Conservation (phyloP, 2,113 vertebrate species). For the Solea senegalensis region DNA sequence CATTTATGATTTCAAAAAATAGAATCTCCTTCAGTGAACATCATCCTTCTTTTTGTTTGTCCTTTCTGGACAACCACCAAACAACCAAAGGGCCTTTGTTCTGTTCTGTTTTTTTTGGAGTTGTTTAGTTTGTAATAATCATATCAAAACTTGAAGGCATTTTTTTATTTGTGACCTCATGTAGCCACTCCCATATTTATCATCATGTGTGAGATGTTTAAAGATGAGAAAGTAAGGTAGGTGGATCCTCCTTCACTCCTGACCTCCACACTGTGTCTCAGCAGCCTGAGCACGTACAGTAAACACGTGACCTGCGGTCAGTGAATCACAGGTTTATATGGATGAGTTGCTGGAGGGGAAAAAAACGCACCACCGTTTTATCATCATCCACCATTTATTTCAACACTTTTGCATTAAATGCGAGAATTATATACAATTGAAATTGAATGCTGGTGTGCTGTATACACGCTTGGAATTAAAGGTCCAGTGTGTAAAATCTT, state of each 20-base stretch:
- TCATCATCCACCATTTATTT: too few species aligned
- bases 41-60: background rate
- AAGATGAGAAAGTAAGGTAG: background rate
- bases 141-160: background rate
- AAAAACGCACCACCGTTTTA: background rate
- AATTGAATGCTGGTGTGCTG: too few species aligned
- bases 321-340: background rate
- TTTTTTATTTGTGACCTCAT: rapidly evolving
- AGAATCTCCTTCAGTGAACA: background rate
- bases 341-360: background rate
- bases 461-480: too few species aligned
- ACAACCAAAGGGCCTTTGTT: slow-evolving; percentile 57
- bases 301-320: background rate
- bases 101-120: slow-evolving; percentile 5
- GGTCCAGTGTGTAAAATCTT: too few species aligned
- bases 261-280: slow-evolving; percentile 24
- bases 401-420: too few species aligned
- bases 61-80: slow-evolving; percentile 27
- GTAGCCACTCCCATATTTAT: background rate
- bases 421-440: too few species aligned
- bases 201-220: background rate
- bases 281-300: rapidly evolving
- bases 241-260: background rate
- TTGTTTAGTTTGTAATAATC: slow-evolving; percentile 4
- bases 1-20: slow-evolving; percentile 2